Base-by-base conservation (phyloP, 1,140 invertebrate genomes). In the Drosophila ironensis region DNA sequence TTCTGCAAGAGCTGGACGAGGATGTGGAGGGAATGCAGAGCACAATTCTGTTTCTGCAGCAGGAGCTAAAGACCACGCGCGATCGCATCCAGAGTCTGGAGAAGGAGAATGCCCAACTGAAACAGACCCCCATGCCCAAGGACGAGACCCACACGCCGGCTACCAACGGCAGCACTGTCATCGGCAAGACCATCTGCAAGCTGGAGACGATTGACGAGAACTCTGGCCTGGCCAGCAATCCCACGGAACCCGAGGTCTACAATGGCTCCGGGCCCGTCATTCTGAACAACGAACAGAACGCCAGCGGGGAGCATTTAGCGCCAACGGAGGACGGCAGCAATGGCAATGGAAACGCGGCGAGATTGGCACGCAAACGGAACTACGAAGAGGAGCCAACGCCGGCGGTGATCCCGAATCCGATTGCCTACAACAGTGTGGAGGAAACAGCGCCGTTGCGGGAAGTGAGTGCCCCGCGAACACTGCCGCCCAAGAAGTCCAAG, bases 11-110 rank as follows among this genome's bases (percentile, higher is more conserved):
- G 88, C 90, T 99, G 42, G 98, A 99, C 81, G 98, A 98, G 90
- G 98, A 99, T 90, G 96, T 99, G 8, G 98, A 99, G 91, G 98
- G 97, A 3, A 98, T 99, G 97, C 98, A 99, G 91, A 97, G 96
- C 84, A 99, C 98, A 50, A 98, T 99, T 76, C 94, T 97, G 88
- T 96, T 96, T 90, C 92, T 99, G 45, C 97, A 99, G 88, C 96
- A 97, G 88, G 97, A 99, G 89, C 90, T 99, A 38, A 92, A 95
- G 33, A 95, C 95, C 72, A 92, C 94, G 0, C 94, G 95, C 70
- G 94, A 95, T 51, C 91, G 92, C 38, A 90, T 90, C 27, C 72
- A 84, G 40, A 63, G 44, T 1, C 66, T 90, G 1, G 89, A 90
- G 20, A 89, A 81, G 33, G 89, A 90, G 35, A 90, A 90, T 45